Percentiles rank a stretch among this genome's conserved stretches.
phyloP scores from a whole-genome alignment of 1,140 invertebrate species.

The Tetramorium simillimum region DNA sequence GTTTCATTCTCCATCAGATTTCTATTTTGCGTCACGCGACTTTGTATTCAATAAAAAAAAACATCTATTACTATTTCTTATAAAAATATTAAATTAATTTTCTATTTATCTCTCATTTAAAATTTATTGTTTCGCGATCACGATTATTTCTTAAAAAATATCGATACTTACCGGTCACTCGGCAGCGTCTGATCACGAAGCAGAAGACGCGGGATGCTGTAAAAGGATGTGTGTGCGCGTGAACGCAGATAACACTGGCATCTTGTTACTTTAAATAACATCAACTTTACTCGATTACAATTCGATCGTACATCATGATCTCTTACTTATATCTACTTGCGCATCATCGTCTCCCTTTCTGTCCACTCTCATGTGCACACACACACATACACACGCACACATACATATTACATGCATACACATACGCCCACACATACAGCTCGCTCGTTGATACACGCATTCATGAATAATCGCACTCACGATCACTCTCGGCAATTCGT shows the following conservation, averaged over 20 bases:
- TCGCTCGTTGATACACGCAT: constrained; percentile 12
- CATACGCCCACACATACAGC: not conserved
- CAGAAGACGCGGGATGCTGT: not conserved
- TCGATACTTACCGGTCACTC: constrained; percentile 28
- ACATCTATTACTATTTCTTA: not conserved
- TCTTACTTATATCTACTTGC: constrained; percentile 65
- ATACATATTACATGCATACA: not conserved
- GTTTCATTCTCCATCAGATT: not conserved
- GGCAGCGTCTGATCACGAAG: not conserved
- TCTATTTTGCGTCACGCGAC: not conserved
- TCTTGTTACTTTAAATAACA: constrained; percentile 84
- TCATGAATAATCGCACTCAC: constrained; percentile 30
- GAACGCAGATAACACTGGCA: constrained; percentile 68
- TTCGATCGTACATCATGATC: constrained; percentile 80
- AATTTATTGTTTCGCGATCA: not conserved
- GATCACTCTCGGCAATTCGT: constrained; percentile 64
- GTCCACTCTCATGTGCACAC: constrained; percentile 25
- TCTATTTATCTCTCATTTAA: no score
- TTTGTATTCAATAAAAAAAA: not conserved
- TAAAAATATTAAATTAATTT: not conserved
- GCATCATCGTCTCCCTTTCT: constrained; percentile 60
- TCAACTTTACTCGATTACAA: constrained; percentile 84
- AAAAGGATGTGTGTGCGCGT: not conserved
- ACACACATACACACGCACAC: not conserved
- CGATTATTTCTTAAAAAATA: not conserved